Evolutionary conservation across 2,888 invertebrate species (phyloP).

Genomic region (Empis livida): DNA sequence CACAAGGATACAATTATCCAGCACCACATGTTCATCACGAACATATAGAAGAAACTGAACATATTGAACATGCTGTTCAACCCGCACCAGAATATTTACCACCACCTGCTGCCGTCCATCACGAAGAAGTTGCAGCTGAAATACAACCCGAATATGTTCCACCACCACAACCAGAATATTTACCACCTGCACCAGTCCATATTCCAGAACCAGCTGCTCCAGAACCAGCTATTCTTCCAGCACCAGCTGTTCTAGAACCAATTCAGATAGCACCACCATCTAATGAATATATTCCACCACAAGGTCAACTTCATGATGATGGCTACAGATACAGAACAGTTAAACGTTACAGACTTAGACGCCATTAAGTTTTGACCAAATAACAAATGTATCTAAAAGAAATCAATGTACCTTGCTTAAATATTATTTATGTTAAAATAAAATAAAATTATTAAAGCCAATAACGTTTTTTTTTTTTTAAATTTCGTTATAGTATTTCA

Average conservation of each 20-base stretch:
- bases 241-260: neutral
- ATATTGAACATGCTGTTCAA: neutral
- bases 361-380: too few relatives aligned
- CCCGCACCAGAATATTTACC: neutral
- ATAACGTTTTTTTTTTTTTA: too few relatives aligned
- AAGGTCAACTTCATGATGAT: constrained; percentile 4
- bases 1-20: neutral
- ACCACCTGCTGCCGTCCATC: neutral
- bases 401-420: too few relatives aligned
- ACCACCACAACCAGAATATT: neutral
- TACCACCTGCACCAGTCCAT: neutral
- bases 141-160: neutral
- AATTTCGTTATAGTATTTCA: too few relatives aligned
- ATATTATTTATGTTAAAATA: too few relatives aligned
- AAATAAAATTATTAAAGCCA: too few relatives aligned
- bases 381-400: too few relatives aligned
- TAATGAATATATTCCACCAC: neutral
- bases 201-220: neutral
- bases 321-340: constrained; percentile 12
- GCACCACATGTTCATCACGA: neutral
- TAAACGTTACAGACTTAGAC: neutral
- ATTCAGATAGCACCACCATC: neutral
- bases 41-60: neutral
- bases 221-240: neutral
- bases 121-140: neutral